Percentiles rank a stretch among this genome's conserved stretches.
phyloP scores from a whole-genome alignment of 2,797 vertebrate genomes.

The Masticophis lateralis region DNA sequence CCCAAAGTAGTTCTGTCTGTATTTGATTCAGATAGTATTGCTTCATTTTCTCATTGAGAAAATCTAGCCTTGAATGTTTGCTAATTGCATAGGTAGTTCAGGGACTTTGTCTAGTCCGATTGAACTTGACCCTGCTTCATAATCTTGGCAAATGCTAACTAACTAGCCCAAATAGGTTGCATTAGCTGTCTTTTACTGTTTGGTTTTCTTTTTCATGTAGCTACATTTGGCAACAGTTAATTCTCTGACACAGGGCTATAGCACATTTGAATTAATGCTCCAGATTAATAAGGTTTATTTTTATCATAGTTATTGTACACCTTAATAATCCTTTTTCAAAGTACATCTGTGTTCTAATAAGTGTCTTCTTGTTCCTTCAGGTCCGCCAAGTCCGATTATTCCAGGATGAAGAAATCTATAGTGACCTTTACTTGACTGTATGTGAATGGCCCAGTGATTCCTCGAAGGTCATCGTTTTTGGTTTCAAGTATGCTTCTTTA shows the following conservation, averaged over 20 bases:
- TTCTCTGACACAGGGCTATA: not conserved
- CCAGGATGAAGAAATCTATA: slow-evolving; percentile 91
- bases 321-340: not conserved
- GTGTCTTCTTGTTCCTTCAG: slow-evolving; percentile 59
- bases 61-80: not conserved
- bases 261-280: not conserved
- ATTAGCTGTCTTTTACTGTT: not conserved
- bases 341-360: not conserved
- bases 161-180: not conserved
- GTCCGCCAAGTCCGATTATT: slow-evolving; percentile 91
- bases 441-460: slow-evolving; percentile 94
- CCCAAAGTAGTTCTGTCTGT: not conserved
- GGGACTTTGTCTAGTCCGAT: not conserved
- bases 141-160: not conserved
- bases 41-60: not conserved
- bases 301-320: not conserved
- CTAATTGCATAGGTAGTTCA: not conserved
- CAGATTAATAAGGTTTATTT: not conserved
- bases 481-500: slow-evolving; percentile 84
- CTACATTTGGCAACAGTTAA: not conserved
- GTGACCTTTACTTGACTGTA: slow-evolving; percentile 89
- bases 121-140: not conserved
- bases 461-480: slow-evolving; percentile 93
- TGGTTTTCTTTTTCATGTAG: not conserved
- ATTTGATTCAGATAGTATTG: not conserved